A percentile compares a stretch with the other conserved stretches of the same genome.
phyloP scores from a whole-genome alignment of 2,888 invertebrate species.

The Patella caerulea region DNA sequence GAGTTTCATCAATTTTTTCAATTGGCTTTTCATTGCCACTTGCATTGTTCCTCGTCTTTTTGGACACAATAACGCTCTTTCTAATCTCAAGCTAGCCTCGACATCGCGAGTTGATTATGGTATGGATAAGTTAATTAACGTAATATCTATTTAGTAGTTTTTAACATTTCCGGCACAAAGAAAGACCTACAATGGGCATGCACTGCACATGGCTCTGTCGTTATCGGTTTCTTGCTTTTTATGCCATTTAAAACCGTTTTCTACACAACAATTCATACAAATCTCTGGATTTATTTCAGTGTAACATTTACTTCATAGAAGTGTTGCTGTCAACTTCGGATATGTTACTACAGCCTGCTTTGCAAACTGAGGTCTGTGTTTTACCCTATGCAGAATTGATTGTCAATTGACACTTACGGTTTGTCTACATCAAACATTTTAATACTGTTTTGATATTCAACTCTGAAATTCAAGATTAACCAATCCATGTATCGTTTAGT shows the following conservation, averaged over 20 bases:
- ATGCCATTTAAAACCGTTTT: background rate
- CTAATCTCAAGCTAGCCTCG: no score
- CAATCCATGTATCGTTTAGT: no score
- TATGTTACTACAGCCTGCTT: background rate
- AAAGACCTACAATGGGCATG: no score
- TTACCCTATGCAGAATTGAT: background rate
- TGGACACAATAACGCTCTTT: no score
- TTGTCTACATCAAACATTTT: background rate
- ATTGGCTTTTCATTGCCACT: no score
- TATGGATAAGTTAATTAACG: no score
- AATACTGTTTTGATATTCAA: background rate
- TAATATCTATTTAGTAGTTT: no score
- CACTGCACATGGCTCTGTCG: background rate
- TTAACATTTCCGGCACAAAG: no score
- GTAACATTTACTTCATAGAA: background rate
- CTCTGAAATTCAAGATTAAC: no score
- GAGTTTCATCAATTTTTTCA: no score
- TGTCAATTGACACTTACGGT: background rate
- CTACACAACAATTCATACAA: background rate
- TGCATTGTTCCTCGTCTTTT: no score
- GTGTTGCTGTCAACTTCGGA: background rate
- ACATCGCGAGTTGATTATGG: background rate
- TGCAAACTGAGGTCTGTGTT: background rate
- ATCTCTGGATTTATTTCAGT: background rate
- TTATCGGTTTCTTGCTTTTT: background rate